Evolutionary conservation across 2,888 invertebrate genomes (phyloP), one percentile per base, ranked within the genome.

Genomic region (Ichneumon xanthorius): DNA sequence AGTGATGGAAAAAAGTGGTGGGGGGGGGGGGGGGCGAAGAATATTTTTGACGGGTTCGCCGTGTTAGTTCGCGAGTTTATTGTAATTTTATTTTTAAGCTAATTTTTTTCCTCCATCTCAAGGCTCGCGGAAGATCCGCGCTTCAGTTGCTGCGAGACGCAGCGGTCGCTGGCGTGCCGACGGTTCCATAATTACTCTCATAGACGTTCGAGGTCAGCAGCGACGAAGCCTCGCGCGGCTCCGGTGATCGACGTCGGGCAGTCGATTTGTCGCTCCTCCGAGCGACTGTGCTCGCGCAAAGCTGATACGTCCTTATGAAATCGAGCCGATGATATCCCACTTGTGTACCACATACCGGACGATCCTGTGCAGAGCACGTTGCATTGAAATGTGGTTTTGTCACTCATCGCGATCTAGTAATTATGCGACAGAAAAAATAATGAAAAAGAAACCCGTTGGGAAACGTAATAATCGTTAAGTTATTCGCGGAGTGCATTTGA

Each of bases 191-290:
- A 85, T 82, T 85, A 82, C 80, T 82, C 82, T 82, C 85, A 85
- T 85, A 85, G 82, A 85, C 82, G 67, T 85, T 85, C 85, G 85
- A 85, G 85, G 85, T 85, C 85, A 82, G 40, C 82, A 80, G 68
- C 82, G 85, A 85, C 65, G 76, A 67, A 82, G 75, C 79, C 81
- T 45, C 67, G 67, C 67, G 67, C 33, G 37, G 48, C 76, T 11
- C 33, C 45, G 58, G 78, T 53, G 67, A 53, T 77, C 67, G 53
- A 53, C 67, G 67, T 37, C 55, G 77, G 16, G 65, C 3, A 26
- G 53, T 77, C 77, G 77, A 77, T 77, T 77, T 40, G 77, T 67
- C 67, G 67, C 14, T 30, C 61, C 61, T 26, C 30, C 33, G 33
- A 33, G 30, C 26, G 14, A 16, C 30, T 7, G 6, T 61, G 22